phyloP scores from a whole-genome alignment of 1,140 invertebrate genomes.

The Pemphigus obesinymphae region DNA sequence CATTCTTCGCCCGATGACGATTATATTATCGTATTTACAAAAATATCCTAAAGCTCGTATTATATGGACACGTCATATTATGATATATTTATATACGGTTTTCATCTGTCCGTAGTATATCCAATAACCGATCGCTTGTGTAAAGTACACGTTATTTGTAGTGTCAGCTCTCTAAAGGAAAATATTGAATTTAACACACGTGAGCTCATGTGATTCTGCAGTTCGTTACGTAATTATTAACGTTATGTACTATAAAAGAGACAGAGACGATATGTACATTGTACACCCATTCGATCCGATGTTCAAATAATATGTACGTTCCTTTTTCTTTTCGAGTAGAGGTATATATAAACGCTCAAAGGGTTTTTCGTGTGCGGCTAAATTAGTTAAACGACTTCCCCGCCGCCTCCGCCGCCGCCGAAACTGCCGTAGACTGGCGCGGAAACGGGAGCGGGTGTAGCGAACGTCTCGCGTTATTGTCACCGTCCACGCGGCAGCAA shows the following conservation, averaged over 20 bases:
- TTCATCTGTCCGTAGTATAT: too few relatives aligned
- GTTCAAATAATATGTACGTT: neutral
- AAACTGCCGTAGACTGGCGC: neutral
- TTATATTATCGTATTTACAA: neutral
- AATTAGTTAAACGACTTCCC: constrained; percentile 12
- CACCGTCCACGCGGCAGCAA: neutral
- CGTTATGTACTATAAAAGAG: too few relatives aligned
- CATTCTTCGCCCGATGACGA: neutral
- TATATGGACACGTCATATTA: too few relatives aligned
- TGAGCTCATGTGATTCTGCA: too few relatives aligned
- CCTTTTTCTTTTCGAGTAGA: neutral
- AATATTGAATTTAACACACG: too few relatives aligned
- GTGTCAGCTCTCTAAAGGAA: too few relatives aligned
- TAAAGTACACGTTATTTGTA: too few relatives aligned
- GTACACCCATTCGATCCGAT: neutral
- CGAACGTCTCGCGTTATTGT: neutral
- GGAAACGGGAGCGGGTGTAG: neutral
- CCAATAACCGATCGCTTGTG: too few relatives aligned
- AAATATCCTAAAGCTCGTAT: neutral
- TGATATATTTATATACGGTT: too few relatives aligned
- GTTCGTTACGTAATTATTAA: too few relatives aligned
- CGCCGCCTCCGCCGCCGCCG: neutral
- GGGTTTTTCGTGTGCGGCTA: neutral
- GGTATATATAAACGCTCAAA: constrained; percentile 9
- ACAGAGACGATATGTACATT: too few relatives aligned